phyloP scores from a whole-genome alignment of 2,113 vertebrate genomes.

The Phyllostomus hastatus region DNA sequence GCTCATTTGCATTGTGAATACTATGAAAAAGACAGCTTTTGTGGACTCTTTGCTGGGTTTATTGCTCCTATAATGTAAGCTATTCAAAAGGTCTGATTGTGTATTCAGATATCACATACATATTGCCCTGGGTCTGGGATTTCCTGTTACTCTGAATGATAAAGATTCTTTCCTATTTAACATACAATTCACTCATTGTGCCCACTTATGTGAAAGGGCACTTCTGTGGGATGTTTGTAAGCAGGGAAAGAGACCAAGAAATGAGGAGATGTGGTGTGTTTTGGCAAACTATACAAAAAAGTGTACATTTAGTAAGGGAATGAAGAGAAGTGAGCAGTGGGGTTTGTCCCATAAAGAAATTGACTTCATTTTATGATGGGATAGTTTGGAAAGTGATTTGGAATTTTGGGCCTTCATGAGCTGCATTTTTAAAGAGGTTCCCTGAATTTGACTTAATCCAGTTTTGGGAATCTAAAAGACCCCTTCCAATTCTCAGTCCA shows the following conservation, averaged over 20 bases:
- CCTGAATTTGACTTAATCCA: neutral
- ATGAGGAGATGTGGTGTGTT: neutral
- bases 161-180: slow-evolving; percentile 60
- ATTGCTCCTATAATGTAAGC: neutral
- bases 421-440: neutral
- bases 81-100: slow-evolving; percentile 57
- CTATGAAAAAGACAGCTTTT: slow-evolving; percentile 63
- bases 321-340: neutral
- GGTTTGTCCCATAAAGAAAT: neutral
- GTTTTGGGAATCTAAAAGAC: slow-evolving; percentile 12
- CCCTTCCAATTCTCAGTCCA: neutral
- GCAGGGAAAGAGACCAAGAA: neutral
- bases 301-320: neutral
- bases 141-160: slow-evolving; percentile 62
- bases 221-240: neutral
- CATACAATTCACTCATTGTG: slow-evolving; percentile 65
- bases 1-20: slow-evolving; percentile 66
- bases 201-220: slow-evolving; percentile 63
- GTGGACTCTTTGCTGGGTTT: slow-evolving; percentile 45
- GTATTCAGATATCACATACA: slow-evolving; percentile 46
- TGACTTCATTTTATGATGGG: neutral
- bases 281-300: neutral
- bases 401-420: neutral
- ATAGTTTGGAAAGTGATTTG: neutral
- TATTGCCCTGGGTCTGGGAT: neutral